phyloP scores from a whole-genome alignment of 2,113 vertebrate genomes.

The Phaethon lepturus region DNA sequence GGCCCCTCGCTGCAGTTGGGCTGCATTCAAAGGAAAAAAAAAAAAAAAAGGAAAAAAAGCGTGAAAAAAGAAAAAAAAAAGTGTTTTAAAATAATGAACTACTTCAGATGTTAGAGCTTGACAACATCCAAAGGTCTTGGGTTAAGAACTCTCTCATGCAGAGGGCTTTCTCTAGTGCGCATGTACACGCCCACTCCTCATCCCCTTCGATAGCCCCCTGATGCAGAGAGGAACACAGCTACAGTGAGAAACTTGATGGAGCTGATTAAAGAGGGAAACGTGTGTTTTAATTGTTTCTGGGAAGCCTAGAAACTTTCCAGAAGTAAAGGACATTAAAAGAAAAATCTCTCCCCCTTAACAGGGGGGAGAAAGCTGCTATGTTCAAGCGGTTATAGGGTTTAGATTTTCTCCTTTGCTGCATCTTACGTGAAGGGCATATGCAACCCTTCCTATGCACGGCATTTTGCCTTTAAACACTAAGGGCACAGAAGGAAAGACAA shows the following conservation, averaged over 20 bases:
- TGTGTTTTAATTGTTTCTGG: not conserved
- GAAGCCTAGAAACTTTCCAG: not conserved
- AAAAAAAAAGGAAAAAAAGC: not conserved
- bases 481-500: not conserved
- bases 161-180: not conserved
- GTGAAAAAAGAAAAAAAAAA: accelerated
- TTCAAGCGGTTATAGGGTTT: not conserved
- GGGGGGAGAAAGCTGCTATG: not conserved
- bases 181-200: not conserved
- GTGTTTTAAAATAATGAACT: not conserved
- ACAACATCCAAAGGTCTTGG: not conserved
- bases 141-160: not conserved
- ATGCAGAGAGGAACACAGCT: not conserved
- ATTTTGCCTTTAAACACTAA: not conserved
- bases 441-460: not conserved
- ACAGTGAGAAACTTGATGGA: not conserved
- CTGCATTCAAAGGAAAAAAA: not conserved
- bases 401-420: not conserved
- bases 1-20: not conserved
- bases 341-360: not conserved
- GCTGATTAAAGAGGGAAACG: not conserved
- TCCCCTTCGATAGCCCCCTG: not conserved
- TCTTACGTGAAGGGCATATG: not conserved
- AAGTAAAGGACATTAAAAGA: not conserved
- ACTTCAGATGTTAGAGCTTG: not conserved